These are phyloP conservation scores for Drosophila subpulchrella DNA, from an alignment of 1,140 invertebrate species.

Conservation along the genomic window DNA sequence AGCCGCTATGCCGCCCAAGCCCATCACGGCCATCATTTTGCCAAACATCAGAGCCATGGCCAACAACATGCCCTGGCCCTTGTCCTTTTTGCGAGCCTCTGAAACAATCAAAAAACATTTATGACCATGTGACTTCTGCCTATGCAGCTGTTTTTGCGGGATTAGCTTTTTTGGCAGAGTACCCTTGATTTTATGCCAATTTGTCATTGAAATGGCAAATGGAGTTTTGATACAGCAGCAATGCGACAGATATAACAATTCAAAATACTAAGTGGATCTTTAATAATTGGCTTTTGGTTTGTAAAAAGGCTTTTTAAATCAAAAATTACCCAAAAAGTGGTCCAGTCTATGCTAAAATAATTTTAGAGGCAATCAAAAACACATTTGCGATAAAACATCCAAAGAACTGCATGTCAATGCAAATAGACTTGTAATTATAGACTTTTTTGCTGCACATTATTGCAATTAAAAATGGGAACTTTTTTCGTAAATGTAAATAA, in stretches of 20 bases:
- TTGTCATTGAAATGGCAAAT: constrained; percentile 1
- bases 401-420: neutral
- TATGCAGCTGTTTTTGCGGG: constrained; percentile 1
- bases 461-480: too few relatives aligned
- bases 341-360: neutral
- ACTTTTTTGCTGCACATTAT: too few relatives aligned
- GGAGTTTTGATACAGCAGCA: neutral
- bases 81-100: constrained; percentile 86
- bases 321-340: neutral
- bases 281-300: neutral
- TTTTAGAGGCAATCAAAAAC: constrained; percentile 1
- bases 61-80: constrained; percentile 86
- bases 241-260: constrained; percentile 7
- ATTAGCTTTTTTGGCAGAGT: constrained; percentile 1
- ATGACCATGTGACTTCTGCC: constrained; percentile 12
- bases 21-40: constrained; percentile 89
- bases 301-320: neutral
- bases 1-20: constrained; percentile 89
- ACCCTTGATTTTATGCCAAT: constrained; percentile 8
- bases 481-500: too few relatives aligned
- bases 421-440: neutral
- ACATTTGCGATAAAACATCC: neutral
- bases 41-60: constrained; percentile 90
- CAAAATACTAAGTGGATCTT: neutral
- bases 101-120: constrained; percentile 55